phyloP scores from a whole-genome alignment of 2,113 vertebrate species.

The Corythaixoides concolor region DNA sequence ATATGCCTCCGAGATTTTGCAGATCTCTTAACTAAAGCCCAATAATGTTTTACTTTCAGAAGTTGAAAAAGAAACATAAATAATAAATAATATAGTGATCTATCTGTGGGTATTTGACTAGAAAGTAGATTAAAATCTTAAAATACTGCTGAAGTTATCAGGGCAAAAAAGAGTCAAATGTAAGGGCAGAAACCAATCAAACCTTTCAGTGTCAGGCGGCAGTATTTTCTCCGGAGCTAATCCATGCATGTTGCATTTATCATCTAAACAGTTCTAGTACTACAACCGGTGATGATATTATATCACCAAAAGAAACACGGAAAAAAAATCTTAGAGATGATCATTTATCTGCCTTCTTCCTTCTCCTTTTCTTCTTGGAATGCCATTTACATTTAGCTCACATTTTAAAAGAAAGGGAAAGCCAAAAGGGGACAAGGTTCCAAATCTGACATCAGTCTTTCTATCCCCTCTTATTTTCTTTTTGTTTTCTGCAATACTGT shows the following conservation, averaged over 20 bases:
- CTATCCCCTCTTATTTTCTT: neutral
- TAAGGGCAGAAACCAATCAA: constrained; percentile 62
- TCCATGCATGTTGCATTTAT: constrained; percentile 66
- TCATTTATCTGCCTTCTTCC: constrained; percentile 46
- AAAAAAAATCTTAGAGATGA: neutral
- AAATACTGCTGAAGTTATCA: constrained; percentile 67
- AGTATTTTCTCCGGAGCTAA: constrained; percentile 42
- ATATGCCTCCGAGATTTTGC: neutral
- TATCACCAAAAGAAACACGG: constrained; percentile 20
- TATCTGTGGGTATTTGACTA: constrained; percentile 46
- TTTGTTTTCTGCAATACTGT: constrained; percentile 50
- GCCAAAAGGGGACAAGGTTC: constrained; percentile 35
- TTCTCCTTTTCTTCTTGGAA: neutral
- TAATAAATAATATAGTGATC: constrained; percentile 51
- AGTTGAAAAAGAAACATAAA: constrained; percentile 54
- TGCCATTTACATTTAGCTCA: constrained; percentile 56
- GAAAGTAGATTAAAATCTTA: constrained; percentile 73
- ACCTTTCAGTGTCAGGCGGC: constrained; percentile 27
- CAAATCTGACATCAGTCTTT: constrained; percentile 54
- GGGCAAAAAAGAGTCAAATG: constrained; percentile 55
- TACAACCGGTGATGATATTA: constrained; percentile 48
- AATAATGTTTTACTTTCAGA: constrained; percentile 43
- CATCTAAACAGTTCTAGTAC: constrained; percentile 61
- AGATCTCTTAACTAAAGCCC: constrained; percentile 9
- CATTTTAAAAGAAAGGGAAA: constrained; percentile 59